These are phyloP conservation scores for Delphinapterus leucas DNA, from an alignment of 2,113 vertebrate species.

Conservation along the genomic window DNA sequence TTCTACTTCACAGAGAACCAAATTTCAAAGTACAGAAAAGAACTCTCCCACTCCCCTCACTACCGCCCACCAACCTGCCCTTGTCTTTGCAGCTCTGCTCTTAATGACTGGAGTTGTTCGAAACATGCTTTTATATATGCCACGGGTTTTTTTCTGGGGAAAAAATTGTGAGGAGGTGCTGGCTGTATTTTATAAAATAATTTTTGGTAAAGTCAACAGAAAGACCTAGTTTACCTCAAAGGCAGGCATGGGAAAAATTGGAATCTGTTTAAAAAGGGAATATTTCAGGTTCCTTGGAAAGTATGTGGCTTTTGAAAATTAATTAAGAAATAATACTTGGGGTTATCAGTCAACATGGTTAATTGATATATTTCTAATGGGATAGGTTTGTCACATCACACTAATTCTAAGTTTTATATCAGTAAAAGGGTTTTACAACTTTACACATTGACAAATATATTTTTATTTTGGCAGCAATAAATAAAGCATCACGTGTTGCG, in stretches of 20 bases:
- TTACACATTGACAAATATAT: background rate
- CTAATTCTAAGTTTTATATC: background rate
- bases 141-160: background rate
- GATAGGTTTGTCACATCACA: background rate
- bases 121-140: background rate
- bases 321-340: background rate
- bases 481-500: background rate
- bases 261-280: background rate
- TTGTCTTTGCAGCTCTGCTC: background rate
- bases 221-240: slow-evolving; percentile 15
- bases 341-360: background rate
- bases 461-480: slow-evolving; percentile 32
- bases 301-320: background rate
- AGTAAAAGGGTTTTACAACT: background rate
- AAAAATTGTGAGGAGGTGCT: background rate
- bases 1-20: slow-evolving; percentile 76
- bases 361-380: background rate
- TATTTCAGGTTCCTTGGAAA: slow-evolving; percentile 13
- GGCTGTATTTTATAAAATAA: background rate
- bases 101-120: background rate
- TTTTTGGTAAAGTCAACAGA: background rate
- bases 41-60: background rate
- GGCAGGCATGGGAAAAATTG: background rate
- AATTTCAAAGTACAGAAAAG: slow-evolving; percentile 76
- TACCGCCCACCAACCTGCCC: background rate